Conservation (phyloP, 2,797 vertebrate species). For the Dromococcyx pavoninus region DNA sequence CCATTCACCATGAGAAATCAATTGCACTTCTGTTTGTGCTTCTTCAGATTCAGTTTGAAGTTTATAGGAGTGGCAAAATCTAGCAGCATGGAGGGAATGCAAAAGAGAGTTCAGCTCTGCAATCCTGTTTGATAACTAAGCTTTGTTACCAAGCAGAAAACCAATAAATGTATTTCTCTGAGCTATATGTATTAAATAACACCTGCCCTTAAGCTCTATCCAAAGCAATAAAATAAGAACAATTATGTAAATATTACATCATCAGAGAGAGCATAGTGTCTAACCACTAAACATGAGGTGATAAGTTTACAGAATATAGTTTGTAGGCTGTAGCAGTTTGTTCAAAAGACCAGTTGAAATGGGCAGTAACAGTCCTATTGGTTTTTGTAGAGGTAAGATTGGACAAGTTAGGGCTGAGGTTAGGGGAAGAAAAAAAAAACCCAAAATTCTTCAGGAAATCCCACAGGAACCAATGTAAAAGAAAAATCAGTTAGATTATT, state of each 20-base stretch:
- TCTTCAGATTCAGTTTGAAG: not conserved
- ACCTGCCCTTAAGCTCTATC: not conserved
- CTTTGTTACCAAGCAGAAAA: not conserved
- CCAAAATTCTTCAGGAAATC: not conserved
- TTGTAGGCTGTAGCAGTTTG: not conserved
- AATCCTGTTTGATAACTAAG: not conserved
- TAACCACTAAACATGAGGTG: not conserved
- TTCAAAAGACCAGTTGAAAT: not conserved
- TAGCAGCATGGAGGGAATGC: not conserved
- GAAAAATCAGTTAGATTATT: not conserved
- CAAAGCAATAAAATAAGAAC: not conserved
- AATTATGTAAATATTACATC: not conserved
- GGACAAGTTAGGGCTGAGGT: not conserved
- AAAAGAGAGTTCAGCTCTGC: not conserved
- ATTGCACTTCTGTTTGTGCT: not conserved
- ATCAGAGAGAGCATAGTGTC: not conserved
- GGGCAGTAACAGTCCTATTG: not conserved
- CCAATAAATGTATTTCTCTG: not conserved
- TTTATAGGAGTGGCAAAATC: not conserved
- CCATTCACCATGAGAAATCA: not conserved
- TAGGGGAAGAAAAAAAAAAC: not conserved
- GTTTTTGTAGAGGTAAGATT: not conserved
- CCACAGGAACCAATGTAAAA: not conserved
- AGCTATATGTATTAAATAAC: not conserved
- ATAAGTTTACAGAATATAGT: not conserved